Evolutionary conservation across 23 tunicate genomes (phyloP), one percentile per base, ranked within the genome.

Genomic region (Corella eumyota): DNA sequence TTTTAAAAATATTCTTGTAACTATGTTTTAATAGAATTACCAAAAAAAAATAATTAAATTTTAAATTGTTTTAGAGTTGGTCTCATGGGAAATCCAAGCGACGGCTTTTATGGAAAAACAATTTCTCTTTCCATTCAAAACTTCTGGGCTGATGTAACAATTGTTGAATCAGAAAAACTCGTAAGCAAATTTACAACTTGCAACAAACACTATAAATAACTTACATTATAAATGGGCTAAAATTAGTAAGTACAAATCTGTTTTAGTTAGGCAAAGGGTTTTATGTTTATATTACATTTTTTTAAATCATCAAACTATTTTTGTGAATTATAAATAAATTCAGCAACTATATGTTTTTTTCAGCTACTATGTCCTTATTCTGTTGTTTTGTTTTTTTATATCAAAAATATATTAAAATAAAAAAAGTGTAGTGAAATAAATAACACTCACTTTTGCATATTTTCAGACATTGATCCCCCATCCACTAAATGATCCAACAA

Each of bases 91-190:
- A 90, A 90, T 62, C 97, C 97, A 1, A 79, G 90, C 54, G 97
- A 90, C 56, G 97, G 97, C 1, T 90, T 90, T 79, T 68, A 38
- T 74, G 97, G 97, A 28, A 90, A 90, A 80, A 90, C 97, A 28
- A 90, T 90, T 45, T 79, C 97, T 6, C 56, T 90, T 33, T 90
- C 97, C 2, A 90, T 90, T 45, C 44, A 71, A 36, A 90, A 90
- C 47, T 90, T 90, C 44, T 90, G 97, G 97, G 97, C 97, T 15
- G 81, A 73, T 58, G 90, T 57, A 6, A 69, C 90, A 2, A 90
- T 90, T 20, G 58, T 50, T 38, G 97, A 90, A 45, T 83, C 93
- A n/a, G 68, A 74, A 61, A 51, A 61, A 46, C 65, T 90, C 31
- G 78, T 40, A 40, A 40, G 13, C 48, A 40, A 40, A 40, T 9